Evolutionary conservation across 2,888 invertebrate genomes (phyloP).

Genomic region (Cremastinae sp.): DNA sequence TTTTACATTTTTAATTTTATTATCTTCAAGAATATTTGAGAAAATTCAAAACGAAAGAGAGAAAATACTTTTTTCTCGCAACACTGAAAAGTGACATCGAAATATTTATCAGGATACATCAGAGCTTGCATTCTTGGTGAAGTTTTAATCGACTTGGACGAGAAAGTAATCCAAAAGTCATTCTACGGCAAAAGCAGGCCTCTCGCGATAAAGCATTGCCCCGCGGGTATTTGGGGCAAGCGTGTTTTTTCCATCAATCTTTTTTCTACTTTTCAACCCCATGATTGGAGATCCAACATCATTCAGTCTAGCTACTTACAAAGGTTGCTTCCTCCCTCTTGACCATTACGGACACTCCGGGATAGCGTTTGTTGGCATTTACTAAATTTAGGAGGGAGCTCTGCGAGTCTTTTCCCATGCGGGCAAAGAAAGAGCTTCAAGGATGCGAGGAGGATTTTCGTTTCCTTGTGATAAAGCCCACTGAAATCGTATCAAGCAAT

Average conservation of each 20-base stretch:
- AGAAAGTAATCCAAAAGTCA: slow-evolving; percentile 59
- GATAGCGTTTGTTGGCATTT: slow-evolving; percentile 77
- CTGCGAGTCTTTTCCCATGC: slow-evolving; percentile 60
- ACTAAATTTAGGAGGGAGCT: slow-evolving; percentile 75
- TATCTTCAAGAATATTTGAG: background rate
- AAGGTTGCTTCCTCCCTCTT: slow-evolving; percentile 28
- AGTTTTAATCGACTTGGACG: slow-evolving; percentile 63
- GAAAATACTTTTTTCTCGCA: background rate
- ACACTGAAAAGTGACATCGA: slow-evolving; percentile 34
- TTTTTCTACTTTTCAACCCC: slow-evolving; percentile 53
- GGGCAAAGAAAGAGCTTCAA: slow-evolving; percentile 26
- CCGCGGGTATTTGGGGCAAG: slow-evolving; percentile 19
- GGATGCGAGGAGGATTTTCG: slow-evolving; percentile 41
- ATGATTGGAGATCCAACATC: slow-evolving; percentile 40
- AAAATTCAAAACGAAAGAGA: too few relatives aligned
- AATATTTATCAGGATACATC: slow-evolving; percentile 45
- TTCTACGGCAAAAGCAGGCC: slow-evolving; percentile 38
- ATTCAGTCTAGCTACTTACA: slow-evolving; percentile 37
- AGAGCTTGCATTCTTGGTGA: slow-evolving; percentile 55
- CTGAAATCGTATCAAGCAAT: slow-evolving; percentile 74
- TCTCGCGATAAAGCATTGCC: slow-evolving; percentile 32
- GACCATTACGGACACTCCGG: slow-evolving; percentile 59
- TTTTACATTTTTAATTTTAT: too few relatives aligned
- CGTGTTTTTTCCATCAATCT: slow-evolving; percentile 27
- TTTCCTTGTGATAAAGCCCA: slow-evolving; percentile 46